Base-by-base conservation (phyloP, 2,888 invertebrate genomes). In the Smittia aterrima region DNA sequence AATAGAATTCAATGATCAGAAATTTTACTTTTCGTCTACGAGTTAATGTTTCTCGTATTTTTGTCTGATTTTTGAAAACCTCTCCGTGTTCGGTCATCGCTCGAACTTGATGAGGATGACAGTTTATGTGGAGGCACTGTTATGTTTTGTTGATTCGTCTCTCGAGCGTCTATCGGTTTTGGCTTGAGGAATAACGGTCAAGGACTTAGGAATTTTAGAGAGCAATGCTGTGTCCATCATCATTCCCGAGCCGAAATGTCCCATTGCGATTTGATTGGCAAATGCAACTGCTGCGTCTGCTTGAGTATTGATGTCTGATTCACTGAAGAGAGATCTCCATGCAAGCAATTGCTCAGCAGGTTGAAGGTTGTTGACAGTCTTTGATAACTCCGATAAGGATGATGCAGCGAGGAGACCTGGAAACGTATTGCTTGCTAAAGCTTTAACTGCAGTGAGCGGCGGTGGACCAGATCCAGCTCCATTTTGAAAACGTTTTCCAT, bases 201-300 rank as follows among this genome's bases (percentile, higher is more conserved):
- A 81, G 1, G 91, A 91, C 81, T 90, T 92, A 27, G 93, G 93
- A 80, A 92, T 91, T 82, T 91, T 91, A 67, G 92, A 91, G 84
- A 92, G 84, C 73, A 88, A 83, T 80, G 85, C 77, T 62, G 79
- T 80, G 66, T 82, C 82, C 22, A 82, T 78, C 38, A 81, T 74
- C 78, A 71, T 71, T 80, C 76, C 58, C 3, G 24, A 22, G 79
- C 78, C 76, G 79, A 80, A 70, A 79, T 77, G 54, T 80, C 79
- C 38, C 76, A 76, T 58, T 79, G 78, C 20, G 77, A 76, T 75
- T 80, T 81, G 66, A 80, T 77, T 68, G 79, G 76, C 3, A 79
- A 79, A 74, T 13, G 72, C 62, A 3, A 72, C 6, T 0, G 82
- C 79, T 7, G 79, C 40, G 18, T 67, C 64, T 13, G 41, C 74